Conservation (phyloP, 2,888 invertebrate species). For the Diaperis boleti region DNA sequence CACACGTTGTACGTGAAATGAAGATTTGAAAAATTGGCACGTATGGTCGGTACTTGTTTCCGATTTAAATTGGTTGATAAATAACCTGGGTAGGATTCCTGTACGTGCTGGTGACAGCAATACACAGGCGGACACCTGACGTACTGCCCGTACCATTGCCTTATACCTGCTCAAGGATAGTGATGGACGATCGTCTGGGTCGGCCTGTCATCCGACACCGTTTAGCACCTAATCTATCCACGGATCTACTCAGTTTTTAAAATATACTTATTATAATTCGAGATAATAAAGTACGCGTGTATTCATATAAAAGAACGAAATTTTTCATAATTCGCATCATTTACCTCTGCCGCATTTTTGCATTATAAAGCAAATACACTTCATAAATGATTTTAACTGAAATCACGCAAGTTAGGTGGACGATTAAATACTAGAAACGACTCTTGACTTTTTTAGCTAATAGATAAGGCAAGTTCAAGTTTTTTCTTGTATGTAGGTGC, state of each 20-base stretch:
- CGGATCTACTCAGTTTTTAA: constrained; percentile 34
- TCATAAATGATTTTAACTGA: too few species aligned
- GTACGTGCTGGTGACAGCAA: constrained; percentile 48
- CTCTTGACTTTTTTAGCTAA: too few species aligned
- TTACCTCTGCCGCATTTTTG: too few species aligned
- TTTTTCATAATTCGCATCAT: too few species aligned
- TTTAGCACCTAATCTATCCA: constrained; percentile 44
- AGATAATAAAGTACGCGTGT: too few species aligned
- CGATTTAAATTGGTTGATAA: constrained; percentile 55
- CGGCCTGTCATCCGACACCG: constrained; percentile 47
- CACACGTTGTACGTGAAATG: constrained; percentile 56
- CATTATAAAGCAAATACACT: too few species aligned
- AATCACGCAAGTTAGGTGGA: too few species aligned
- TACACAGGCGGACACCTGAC: constrained; percentile 51
- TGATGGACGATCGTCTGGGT: constrained; percentile 52
- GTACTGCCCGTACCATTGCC: constrained; percentile 43
- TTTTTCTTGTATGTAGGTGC: too few species aligned
- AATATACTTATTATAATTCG: constrained; percentile 11
- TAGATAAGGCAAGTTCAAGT: too few species aligned
- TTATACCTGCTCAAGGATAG: constrained; percentile 48
- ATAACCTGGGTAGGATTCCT: constrained; percentile 50
- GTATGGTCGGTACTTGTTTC: constrained; percentile 56
- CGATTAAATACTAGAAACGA: too few species aligned
- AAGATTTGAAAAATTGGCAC: constrained; percentile 62
- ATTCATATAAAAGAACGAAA: too few species aligned